phyloP scores from a whole-genome alignment of 1,140 invertebrate genomes.

The Aphaenogaster ashmeadi region DNA sequence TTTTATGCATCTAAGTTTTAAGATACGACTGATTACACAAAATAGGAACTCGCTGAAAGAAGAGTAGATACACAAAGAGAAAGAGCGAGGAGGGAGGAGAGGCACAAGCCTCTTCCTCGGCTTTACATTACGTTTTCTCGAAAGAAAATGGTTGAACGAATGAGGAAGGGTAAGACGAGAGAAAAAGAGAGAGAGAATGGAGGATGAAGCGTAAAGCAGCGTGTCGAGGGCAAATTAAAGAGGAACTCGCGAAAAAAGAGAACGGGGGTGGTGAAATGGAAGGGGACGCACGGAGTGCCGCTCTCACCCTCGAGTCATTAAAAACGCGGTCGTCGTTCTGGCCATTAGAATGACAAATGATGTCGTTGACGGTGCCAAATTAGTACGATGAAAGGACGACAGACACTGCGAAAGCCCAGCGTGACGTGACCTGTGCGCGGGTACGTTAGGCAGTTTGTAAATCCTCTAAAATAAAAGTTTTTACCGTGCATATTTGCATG shows the following conservation, averaged over 20 bases:
- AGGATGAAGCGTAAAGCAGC: slow-evolving; percentile 82
- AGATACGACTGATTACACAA: slow-evolving; percentile 48
- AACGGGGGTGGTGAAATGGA: slow-evolving; percentile 27
- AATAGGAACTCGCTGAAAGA: slow-evolving; percentile 46
- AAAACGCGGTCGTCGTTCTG: slow-evolving; percentile 82
- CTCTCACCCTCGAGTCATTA: slow-evolving; percentile 80
- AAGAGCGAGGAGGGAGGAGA: slow-evolving; percentile 29
- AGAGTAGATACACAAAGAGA: slow-evolving; percentile 23
- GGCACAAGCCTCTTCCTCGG: slow-evolving; percentile 55
- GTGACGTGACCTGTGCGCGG: slow-evolving; percentile 48
- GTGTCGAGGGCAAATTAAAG: slow-evolving; percentile 84
- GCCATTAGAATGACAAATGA: slow-evolving; percentile 86
- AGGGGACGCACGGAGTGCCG: slow-evolving; percentile 46
- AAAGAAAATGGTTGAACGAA: slow-evolving; percentile 67
- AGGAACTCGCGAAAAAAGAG: slow-evolving; percentile 66
- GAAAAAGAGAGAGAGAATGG: not conserved
- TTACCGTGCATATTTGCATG: slow-evolving; percentile 2
- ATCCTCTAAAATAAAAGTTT: slow-evolving; percentile 54
- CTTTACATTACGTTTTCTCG: slow-evolving; percentile 62
- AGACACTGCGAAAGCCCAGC: slow-evolving; percentile 50
- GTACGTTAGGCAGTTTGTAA: slow-evolving; percentile 66
- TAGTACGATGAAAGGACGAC: slow-evolving; percentile 82
- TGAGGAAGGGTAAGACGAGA: not conserved
- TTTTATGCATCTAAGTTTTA: slow-evolving; percentile 67
- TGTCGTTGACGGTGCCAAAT: slow-evolving; percentile 85